phyloP scores from a whole-genome alignment of 2,113 vertebrate genomes.

The Nibea albiflora region DNA sequence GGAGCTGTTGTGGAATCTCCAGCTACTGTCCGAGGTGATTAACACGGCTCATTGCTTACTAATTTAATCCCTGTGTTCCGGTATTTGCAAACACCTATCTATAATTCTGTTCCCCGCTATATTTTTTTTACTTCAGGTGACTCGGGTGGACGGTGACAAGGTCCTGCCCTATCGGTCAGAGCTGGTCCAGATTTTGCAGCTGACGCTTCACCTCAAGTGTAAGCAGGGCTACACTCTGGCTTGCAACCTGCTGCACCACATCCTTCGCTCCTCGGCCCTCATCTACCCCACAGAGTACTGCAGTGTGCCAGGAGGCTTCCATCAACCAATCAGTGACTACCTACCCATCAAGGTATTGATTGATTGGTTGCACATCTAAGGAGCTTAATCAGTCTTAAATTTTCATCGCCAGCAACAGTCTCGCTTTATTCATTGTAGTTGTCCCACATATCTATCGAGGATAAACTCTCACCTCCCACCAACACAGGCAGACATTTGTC shows the following conservation, averaged over 20 bases:
- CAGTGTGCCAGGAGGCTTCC: slow-evolving; percentile 96
- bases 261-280: slow-evolving; percentile 94
- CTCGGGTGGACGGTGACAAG: slow-evolving; percentile 96
- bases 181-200: slow-evolving; percentile 93
- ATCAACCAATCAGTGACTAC: slow-evolving; percentile 90
- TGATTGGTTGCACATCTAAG: neutral
- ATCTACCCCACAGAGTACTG: slow-evolving; percentile 99
- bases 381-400: neutral
- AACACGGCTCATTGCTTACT: neutral
- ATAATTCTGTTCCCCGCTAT: neutral
- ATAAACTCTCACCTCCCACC: neutral
- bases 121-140: slow-evolving; percentile 85
- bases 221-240: slow-evolving; percentile 98
- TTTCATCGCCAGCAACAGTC: neutral
- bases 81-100: neutral
- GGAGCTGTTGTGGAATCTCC: slow-evolving; percentile 96
- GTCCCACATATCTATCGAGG: neutral
- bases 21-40: slow-evolving; percentile 96
- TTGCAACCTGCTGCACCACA: slow-evolving; percentile 96
- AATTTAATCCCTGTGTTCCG: neutral
- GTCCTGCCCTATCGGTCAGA: slow-evolving; percentile 92
- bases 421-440: neutral
- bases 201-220: slow-evolving; percentile 93
- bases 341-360: slow-evolving; percentile 93
- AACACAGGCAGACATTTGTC: neutral